phyloP scores from a whole-genome alignment of 2,888 invertebrate genomes.

The Drosophila neonasuta region DNA sequence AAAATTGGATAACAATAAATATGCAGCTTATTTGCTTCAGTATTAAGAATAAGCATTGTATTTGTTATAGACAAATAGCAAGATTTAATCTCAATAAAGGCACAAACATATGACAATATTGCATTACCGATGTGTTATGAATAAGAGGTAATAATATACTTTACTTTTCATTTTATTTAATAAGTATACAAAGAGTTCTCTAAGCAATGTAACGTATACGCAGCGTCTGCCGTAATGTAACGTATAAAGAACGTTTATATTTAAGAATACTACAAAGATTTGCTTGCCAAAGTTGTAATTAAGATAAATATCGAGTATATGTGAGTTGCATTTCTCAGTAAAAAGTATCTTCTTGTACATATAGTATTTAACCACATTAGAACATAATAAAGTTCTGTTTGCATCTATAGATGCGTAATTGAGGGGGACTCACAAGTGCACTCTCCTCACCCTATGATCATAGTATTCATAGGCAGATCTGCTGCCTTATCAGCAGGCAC shows the following conservation, averaged over 20 bases:
- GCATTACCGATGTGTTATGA: no score
- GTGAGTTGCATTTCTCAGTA: not conserved
- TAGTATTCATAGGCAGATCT: conserved; percentile 5
- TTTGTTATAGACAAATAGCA: not conserved
- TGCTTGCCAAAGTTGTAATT: no score
- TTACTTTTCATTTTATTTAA: no score
- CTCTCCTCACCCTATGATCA: not conserved
- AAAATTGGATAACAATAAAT: no score
- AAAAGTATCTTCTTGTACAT: not conserved
- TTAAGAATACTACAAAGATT: no score
- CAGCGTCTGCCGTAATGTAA: no score
- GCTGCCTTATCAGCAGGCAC: conserved; percentile 16
- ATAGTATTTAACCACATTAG: not conserved
- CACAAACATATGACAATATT: no score
- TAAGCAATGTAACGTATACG: no score
- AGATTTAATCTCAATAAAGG: not conserved
- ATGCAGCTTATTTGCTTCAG: not conserved
- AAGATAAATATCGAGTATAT: not conserved
- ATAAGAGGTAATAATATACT: no score
- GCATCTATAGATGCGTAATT: not conserved
- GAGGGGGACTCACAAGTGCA: not conserved
- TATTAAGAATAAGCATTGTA: not conserved
- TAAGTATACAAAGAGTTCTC: no score
- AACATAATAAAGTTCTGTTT: not conserved
- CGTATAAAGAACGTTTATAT: no score